These are phyloP conservation scores for Procapra przewalskii DNA, from an alignment of 2,113 vertebrate species.

Conservation along the genomic window DNA sequence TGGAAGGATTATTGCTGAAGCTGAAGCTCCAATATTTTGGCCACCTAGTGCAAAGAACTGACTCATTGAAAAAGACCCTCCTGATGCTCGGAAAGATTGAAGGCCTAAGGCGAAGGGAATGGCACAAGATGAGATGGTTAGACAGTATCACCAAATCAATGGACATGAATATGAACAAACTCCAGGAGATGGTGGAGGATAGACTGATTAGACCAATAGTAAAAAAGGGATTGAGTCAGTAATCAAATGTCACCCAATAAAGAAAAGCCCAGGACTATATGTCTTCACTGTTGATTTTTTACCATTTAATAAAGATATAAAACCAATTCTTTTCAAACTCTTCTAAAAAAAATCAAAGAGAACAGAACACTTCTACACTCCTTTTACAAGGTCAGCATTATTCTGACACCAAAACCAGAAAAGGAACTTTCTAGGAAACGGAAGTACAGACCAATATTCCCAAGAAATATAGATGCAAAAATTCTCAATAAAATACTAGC, in stretches of 20 bases:
- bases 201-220: background rate
- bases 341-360: background rate
- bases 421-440: background rate
- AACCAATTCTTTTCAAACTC: background rate
- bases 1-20: background rate
- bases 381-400: background rate
- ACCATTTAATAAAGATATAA: background rate
- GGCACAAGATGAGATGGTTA: background rate
- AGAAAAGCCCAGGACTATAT: background rate
- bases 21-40: background rate
- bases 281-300: background rate
- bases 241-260: background rate
- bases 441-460: background rate
- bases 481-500: background rate
- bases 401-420: background rate
- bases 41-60: background rate
- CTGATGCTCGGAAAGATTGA: background rate
- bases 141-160: background rate
- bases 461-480: background rate
- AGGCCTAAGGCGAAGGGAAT: background rate
- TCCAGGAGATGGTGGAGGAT: background rate
- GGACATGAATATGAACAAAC: background rate
- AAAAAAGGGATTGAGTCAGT: background rate
- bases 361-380: background rate
- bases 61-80: background rate